Evolutionary conservation across 2,797 vertebrate genomes (phyloP), one percentile per base, ranked within the genome.

Genomic region (Lophotriccus pileatus): DNA sequence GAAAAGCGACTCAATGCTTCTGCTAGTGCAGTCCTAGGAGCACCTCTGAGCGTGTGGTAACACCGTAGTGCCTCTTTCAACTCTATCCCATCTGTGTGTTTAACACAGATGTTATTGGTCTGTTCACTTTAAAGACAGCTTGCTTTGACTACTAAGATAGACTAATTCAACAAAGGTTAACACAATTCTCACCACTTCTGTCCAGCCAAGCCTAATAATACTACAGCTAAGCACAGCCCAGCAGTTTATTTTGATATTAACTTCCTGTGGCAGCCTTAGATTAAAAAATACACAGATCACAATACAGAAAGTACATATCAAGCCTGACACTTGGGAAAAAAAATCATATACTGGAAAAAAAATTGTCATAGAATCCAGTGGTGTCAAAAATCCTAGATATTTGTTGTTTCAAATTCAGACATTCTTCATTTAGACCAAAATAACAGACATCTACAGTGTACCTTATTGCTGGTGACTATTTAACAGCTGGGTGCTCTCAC

Each of bases 401-500:
- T 47, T 84, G 95, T 89, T 86, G 67, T 89, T 96, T 94, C 66
- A 74, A 93, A 87, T 94, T 72, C 93, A 85, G 83, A 88, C 91
- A 93, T 95, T 89, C 91, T 94, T 97, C 86, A 91, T 86, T 84
- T 93, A 84, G 94, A 87, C 82, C 81, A 76, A 91, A 96, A 95
- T 74, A 96, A 89, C 50, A 72, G 89, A 56, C n/a, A 73, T 93
- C 96, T 19, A 32, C 67, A 80, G 68, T 41, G 76, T n/a, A 85
- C 90, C 90, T 92, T 83, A 75, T 87, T 70, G 34, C 20, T 32
- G 84, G 91, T 63, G 67, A 94, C 95, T 84, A 36, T 88, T 93
- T 96, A 96, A 76, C 92, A 90, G 87, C 60, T 52, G 93, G 95
- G 95, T 67, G 66, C 37, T 89, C 95, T 81, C 80, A 44, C 79